Percentiles rank a stretch among this genome's conserved stretches.
Conservation (phyloP, 1,140 invertebrate species). For the Bursaphelenchus mucronatus region DNA sequence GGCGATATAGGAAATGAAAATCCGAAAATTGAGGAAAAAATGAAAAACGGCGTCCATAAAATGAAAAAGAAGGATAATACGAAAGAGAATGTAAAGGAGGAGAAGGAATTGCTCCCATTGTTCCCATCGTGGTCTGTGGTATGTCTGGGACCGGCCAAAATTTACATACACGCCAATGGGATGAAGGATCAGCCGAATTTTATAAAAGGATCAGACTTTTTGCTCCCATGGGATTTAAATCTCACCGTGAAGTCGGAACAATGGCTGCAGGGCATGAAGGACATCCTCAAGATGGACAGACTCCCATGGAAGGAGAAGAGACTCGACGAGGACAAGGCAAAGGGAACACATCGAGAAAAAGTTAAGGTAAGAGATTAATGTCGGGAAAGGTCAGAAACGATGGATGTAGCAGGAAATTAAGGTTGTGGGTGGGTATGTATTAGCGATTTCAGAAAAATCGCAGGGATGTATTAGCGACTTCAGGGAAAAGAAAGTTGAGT, state of each 20-base stretch:
- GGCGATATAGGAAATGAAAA: conserved; percentile 1
- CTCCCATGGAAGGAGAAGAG: conserved; percentile 22
- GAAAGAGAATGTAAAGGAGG: not conserved
- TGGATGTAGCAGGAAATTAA: not conserved
- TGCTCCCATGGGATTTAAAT: conserved; percentile 89
- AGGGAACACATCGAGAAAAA: conserved; percentile 58
- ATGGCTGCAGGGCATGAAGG: conserved; percentile 63
- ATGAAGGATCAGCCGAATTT: conserved; percentile 73
- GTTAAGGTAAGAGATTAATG: conserved; percentile 55
- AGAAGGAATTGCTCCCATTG: conserved; percentile 68
- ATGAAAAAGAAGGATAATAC: conserved; percentile 15
- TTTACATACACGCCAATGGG: conserved; percentile 82
- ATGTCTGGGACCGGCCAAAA: conserved; percentile 79
- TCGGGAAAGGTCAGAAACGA: conserved; percentile 1
- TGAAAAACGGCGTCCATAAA: too few species aligned
- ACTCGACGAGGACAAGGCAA: conserved; percentile 31
- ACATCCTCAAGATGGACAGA: conserved; percentile 50
- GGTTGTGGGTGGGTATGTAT: too few species aligned
- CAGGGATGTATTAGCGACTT: too few species aligned
- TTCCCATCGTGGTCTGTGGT: conserved; percentile 88
- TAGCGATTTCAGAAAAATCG: too few species aligned
- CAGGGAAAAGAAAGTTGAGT: too few species aligned
- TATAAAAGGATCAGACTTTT: conserved; percentile 78
- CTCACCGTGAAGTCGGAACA: conserved; percentile 66
- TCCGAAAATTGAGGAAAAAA: not conserved